Evolutionary conservation across 2,797 vertebrate species (phyloP), one percentile per base, ranked within the genome.

Genomic region (Anableps anableps): DNA sequence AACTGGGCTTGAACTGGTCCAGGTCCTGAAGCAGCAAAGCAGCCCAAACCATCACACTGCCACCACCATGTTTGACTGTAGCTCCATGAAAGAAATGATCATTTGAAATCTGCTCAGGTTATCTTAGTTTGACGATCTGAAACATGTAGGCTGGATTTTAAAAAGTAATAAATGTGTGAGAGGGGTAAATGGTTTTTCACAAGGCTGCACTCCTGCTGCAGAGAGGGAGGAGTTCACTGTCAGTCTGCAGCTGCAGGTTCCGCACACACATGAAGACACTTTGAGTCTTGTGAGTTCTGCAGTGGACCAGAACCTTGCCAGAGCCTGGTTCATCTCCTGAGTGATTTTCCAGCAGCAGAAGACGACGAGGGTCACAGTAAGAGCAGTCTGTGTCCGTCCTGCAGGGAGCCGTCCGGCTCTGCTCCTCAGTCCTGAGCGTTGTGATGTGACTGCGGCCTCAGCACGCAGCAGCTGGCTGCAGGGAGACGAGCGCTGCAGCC

Each of bases 371-470:
- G n/a, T n/a, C n/a, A n/a, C n/a, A n/a, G n/a, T n/a, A n/a, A n/a
- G n/a, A n/a, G n/a, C n/a, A 43, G 43, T 43, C 43, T 43, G 43
- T 43, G 4, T 43, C 4, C 43, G 43, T 43, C 10, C 43, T 43
- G 43, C n/a, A n/a, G n/a, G n/a, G n/a, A n/a, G n/a, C n/a, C n/a
- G 97, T 95, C 93, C 95, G 96, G 94, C 95, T 86, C 91, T 93
- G 95, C 91, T 96, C 95, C 97, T 97, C 96, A 96, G 97, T 97
- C 97, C 95, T 96, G 95, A 95, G 95, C 95, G 96, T 96, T 97
- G 96, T 97, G 90, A 90, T 93, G 91, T 94, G 96, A 96, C 95
- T 97, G 95, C 93, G 94, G 94, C 94, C 96, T 94, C 91, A 92
- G 95, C 94, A 90, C n/a, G 89, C 95, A 96, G 96, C 97, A 97